Evolutionary conservation across 2,113 vertebrate species (phyloP).

Genomic region (Cinclus mexicanus): DNA sequence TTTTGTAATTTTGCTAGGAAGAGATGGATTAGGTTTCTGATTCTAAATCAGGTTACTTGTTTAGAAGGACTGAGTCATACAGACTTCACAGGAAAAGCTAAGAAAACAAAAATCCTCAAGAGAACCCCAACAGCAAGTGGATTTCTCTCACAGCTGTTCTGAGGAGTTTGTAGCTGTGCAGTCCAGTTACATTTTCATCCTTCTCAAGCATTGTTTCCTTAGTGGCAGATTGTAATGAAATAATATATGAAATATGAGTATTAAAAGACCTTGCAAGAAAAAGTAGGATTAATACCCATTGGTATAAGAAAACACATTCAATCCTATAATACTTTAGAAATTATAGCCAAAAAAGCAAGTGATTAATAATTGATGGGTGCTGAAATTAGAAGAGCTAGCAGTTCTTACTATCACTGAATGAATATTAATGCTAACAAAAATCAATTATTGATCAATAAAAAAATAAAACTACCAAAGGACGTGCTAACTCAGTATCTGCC

Average conservation of each 20-base stretch:
- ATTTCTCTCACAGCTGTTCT: not conserved
- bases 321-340: not conserved
- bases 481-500: not conserved
- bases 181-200: not conserved
- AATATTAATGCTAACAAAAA: not conserved
- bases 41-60: not conserved
- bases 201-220: not conserved
- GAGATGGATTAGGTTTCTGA: not conserved
- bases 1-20: not conserved
- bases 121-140: not conserved
- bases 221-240: not conserved
- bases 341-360: not conserved
- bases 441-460: accelerated
- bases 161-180: not conserved
- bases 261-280: not conserved
- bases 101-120: not conserved
- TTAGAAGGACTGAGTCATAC: not conserved
- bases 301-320: not conserved
- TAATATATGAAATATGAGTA: not conserved
- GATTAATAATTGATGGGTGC: not conserved
- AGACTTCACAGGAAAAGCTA: not conserved
- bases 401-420: not conserved
- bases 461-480: not conserved
- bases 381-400: not conserved
- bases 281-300: not conserved